Conservation (phyloP, 2,888 invertebrate genomes). For the Rhaphigaster nebulosa region DNA sequence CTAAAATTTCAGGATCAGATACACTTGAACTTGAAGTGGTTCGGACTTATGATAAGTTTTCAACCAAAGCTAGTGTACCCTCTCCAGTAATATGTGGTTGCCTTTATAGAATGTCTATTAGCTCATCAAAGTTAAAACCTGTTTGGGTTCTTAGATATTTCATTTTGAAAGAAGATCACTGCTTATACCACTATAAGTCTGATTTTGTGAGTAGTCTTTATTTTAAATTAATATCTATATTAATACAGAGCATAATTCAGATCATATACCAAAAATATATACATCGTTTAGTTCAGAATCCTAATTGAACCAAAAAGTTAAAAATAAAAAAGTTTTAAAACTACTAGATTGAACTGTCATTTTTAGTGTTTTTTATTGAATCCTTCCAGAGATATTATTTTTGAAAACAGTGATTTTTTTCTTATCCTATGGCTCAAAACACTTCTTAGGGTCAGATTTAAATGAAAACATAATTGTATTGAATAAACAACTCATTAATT, state of each 20-base stretch:
- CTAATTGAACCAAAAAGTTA: neutral
- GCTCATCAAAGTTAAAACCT: conserved; percentile 64
- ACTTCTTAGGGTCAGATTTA: too few species aligned
- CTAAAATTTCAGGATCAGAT: conserved; percentile 73
- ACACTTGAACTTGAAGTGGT: conserved; percentile 90
- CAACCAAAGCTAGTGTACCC: conserved; percentile 76
- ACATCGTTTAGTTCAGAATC: too few species aligned
- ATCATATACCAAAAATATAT: too few species aligned
- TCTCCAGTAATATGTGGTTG: conserved; percentile 70
- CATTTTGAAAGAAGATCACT: conserved; percentile 90
- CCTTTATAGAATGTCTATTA: conserved; percentile 66
- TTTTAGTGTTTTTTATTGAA: neutral
- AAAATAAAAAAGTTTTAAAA: too few species aligned
- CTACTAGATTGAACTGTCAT: neutral
- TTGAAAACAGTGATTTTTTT: neutral
- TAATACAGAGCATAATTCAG: neutral
- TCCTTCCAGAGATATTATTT: neutral
- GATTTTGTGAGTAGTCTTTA: conserved; percentile 78
- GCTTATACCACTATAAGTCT: conserved; percentile 94
- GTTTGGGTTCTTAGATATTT: conserved; percentile 92
- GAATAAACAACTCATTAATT: too few species aligned
- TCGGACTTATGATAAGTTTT: conserved; percentile 85
- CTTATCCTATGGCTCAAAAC: too few species aligned
- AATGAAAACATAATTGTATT: too few species aligned
- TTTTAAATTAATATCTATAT: neutral